Base-by-base conservation (phyloP, 1,140 invertebrate genomes). In the Trachelipus rathkii region DNA sequence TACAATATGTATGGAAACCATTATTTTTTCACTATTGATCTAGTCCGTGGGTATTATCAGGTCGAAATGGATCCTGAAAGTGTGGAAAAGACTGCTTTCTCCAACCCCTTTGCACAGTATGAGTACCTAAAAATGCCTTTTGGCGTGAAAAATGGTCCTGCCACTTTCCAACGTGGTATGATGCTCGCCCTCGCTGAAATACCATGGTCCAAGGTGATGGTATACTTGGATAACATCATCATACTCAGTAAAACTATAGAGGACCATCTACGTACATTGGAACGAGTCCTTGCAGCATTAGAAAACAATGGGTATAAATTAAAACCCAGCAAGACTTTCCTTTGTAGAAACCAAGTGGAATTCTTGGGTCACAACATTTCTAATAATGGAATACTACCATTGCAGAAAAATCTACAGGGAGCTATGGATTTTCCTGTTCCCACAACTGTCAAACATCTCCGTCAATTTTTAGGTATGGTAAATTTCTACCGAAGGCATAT, bases 181-280 rank as follows among this genome's bases (percentile, higher is more conserved):
- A 43, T 44, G 33, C 0, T 45, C 3, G 23, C 46, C 13, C 33
- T 71, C 7, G 46, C 10, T 19, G 46, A 1, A 0, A 33, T 73
- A 10, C 71, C 71, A 7, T 73, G 23, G 13, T 8, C 10, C 10
- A 73, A 46, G 3, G 71, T 45, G 2, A 73, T 73, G 10, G 71
- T 46, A 0, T 46, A 73, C 15, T 5, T 73, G n/a, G 71, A 73
- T 19, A 44, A 73, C 71, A 46, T 73, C 3, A 21, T 73, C 0
- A 45, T 73, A 3, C 46, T 73, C 23, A 19, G 71, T 8, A 10
- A 0, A 8, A 45, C 44, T 0, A 45, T 73, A 7, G 6, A 46
- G 2, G 44, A 46, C 5, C 71, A 73, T 73, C 8, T 73, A 10
- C 0, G 4, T 0, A 45, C 46, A 0, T 45, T 73, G 7, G 43